Percentiles rank a stretch among this genome's conserved stretches.
Conservation (phyloP, 1,140 invertebrate genomes). For the Ceratina calcarata region DNA sequence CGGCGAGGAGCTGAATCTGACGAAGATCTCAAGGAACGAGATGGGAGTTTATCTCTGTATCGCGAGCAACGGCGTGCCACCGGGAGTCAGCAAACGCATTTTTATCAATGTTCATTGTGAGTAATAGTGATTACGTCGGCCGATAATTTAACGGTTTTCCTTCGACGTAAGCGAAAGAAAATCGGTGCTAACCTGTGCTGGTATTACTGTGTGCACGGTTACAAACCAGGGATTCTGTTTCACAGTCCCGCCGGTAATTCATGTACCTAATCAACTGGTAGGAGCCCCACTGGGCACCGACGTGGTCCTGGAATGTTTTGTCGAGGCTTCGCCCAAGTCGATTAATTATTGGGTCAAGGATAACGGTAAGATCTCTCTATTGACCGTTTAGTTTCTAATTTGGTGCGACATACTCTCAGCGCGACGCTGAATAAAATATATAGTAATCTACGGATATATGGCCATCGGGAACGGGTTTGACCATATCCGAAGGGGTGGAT, state of each 20-base stretch:
- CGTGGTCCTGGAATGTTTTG: constrained; percentile 92
- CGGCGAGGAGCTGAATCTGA: constrained; percentile 88
- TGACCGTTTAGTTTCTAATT: neutral
- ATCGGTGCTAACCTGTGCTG: neutral
- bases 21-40: constrained; percentile 90
- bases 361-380: constrained; percentile 82
- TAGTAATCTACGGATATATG: too few relatives aligned
- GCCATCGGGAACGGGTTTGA: too few relatives aligned
- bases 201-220: too few relatives aligned
- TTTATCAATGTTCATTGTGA: constrained; percentile 92
- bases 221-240: constrained; percentile 61
- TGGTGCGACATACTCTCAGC: neutral
- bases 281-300: constrained; percentile 92
- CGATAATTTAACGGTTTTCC: constrained; percentile 21
- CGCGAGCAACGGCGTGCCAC: constrained; percentile 90
- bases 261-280: constrained; percentile 93
- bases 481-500: too few relatives aligned
- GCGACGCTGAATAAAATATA: too few relatives aligned
- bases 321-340: constrained; percentile 93
- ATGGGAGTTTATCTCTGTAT: constrained; percentile 95
- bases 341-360: constrained; percentile 94
- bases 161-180: constrained; percentile 8
- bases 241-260: constrained; percentile 92
- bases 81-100: constrained; percentile 91
- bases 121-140: constrained; percentile 77